A percentile compares a stretch with the other conserved stretches of the same genome.
Evolutionary conservation across 2,888 invertebrate genomes (phyloP).

Genomic region (Epinotia demarniana): DNA sequence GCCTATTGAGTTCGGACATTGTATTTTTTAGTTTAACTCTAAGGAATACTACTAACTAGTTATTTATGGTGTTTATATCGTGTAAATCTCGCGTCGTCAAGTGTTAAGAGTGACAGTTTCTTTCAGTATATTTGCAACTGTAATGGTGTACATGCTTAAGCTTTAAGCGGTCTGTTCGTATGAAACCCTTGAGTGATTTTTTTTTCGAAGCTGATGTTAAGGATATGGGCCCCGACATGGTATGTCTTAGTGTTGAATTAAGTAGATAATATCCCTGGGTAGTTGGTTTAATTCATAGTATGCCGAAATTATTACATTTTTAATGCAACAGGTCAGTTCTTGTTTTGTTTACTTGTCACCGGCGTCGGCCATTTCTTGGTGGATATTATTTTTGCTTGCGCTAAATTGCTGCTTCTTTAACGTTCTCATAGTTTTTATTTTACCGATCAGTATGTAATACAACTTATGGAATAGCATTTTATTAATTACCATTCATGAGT

Average conservation of each 20-base stretch:
- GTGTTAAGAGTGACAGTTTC: slow-evolving; percentile 64
- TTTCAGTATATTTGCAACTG: slow-evolving; percentile 68
- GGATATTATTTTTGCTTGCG: slow-evolving; percentile 79
- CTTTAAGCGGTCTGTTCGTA: slow-evolving; percentile 82
- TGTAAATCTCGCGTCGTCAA: slow-evolving; percentile 60
- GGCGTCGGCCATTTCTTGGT: slow-evolving; percentile 85
- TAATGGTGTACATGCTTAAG: slow-evolving; percentile 73
- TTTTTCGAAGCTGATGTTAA: slow-evolving; percentile 90
- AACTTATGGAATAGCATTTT: background rate
- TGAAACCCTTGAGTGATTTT: slow-evolving; percentile 88
- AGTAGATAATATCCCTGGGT: slow-evolving; percentile 57
- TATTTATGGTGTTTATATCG: slow-evolving; percentile 57
- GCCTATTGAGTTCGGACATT: slow-evolving; percentile 70
- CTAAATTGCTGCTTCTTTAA: background rate
- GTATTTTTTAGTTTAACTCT: slow-evolving; percentile 62
- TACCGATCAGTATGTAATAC: background rate
- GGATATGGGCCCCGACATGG: slow-evolving; percentile 93
- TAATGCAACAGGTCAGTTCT: slow-evolving; percentile 85
- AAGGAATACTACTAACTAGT: slow-evolving; percentile 66
- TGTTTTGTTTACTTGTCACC: slow-evolving; percentile 86
- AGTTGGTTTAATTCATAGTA: slow-evolving; percentile 78
- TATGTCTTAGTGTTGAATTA: slow-evolving; percentile 74
- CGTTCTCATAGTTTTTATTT: background rate
- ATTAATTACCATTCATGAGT: slow-evolving; percentile 10
- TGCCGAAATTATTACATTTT: slow-evolving; percentile 65